Percentiles rank a stretch among this genome's conserved stretches.
Evolutionary conservation across 2,797 vertebrate genomes (phyloP).

Genomic region (Dendrocincla tyrannina): DNA sequence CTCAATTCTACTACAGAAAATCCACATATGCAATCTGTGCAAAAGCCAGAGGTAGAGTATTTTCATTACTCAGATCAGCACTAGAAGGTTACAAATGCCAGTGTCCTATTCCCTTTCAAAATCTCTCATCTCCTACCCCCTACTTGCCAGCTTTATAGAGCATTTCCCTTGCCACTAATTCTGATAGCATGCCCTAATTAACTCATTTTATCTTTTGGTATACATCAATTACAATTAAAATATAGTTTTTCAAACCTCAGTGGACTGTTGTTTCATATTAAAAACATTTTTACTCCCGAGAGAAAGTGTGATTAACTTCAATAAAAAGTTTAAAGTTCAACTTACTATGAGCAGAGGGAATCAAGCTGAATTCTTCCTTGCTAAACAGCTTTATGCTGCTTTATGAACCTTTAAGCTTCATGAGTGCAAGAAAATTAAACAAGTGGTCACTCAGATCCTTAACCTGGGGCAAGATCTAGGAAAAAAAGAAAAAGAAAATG

Average conservation of each 20-base stretch:
- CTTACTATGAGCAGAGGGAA: constrained; percentile 59
- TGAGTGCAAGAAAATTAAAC: neutral
- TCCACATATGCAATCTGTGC: neutral
- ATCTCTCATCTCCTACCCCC: constrained; percentile 55
- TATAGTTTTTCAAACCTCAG: constrained; percentile 74
- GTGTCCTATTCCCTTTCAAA: constrained; percentile 57
- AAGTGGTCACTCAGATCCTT: neutral
- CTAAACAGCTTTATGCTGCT: neutral
- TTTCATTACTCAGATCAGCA: constrained; percentile 17
- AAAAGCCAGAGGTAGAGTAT: neutral
- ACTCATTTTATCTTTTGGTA: constrained; percentile 77
- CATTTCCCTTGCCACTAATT: constrained; percentile 71
- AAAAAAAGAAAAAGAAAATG: neutral
- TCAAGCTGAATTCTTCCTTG: neutral
- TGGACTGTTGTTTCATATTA: constrained; percentile 72
- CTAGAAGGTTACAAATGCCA: constrained; percentile 59
- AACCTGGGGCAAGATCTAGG: neutral
- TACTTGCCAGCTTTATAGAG: constrained; percentile 45
- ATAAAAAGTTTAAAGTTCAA: constrained; percentile 70
- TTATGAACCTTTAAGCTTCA: neutral
- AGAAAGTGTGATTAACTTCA: constrained; percentile 79
- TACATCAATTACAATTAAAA: constrained; percentile 83
- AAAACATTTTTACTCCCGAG: constrained; percentile 78
- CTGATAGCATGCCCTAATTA: constrained; percentile 75
- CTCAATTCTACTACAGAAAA: neutral